Percentiles rank a stretch among this genome's conserved stretches.
phyloP scores from a whole-genome alignment of 2,888 invertebrate genomes.

The Chrysolina haemoptera region DNA sequence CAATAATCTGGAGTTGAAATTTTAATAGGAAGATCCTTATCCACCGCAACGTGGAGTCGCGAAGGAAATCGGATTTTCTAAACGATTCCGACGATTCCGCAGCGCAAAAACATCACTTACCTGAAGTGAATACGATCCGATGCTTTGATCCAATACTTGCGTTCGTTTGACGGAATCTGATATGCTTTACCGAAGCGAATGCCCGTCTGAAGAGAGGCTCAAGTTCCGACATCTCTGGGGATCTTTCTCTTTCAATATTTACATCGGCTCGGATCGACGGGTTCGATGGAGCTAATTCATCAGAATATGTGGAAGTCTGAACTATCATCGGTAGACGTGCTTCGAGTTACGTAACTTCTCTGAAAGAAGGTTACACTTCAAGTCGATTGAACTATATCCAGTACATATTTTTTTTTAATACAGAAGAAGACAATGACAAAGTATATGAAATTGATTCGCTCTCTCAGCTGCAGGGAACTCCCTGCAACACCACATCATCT shows the following conservation, averaged over 20 bases:
- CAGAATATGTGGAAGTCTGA: not conserved
- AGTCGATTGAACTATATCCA: too few relatives aligned
- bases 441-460: too few relatives aligned
- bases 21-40: constrained; percentile 43
- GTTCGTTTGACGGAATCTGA: constrained; percentile 22
- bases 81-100: constrained; percentile 25
- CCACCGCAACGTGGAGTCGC: constrained; percentile 30
- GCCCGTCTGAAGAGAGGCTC: constrained; percentile 5
- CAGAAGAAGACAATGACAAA: too few relatives aligned
- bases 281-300: not conserved
- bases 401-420: too few relatives aligned
- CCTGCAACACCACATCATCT: too few relatives aligned
- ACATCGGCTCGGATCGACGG: not conserved
- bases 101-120: constrained; percentile 37
- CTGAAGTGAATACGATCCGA: constrained; percentile 22
- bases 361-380: too few relatives aligned
- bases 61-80: constrained; percentile 38
- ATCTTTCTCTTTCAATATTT: constrained; percentile 19
- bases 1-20: constrained; percentile 37
- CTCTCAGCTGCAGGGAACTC: too few relatives aligned
- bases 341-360: too few relatives aligned
- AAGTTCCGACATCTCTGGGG: constrained; percentile 11
- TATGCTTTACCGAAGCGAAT: constrained; percentile 6
- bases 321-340: too few relatives aligned
- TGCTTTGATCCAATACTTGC: constrained; percentile 19